Base-by-base conservation (phyloP, 2,888 invertebrate species). In the Eristalinus aeneus region DNA sequence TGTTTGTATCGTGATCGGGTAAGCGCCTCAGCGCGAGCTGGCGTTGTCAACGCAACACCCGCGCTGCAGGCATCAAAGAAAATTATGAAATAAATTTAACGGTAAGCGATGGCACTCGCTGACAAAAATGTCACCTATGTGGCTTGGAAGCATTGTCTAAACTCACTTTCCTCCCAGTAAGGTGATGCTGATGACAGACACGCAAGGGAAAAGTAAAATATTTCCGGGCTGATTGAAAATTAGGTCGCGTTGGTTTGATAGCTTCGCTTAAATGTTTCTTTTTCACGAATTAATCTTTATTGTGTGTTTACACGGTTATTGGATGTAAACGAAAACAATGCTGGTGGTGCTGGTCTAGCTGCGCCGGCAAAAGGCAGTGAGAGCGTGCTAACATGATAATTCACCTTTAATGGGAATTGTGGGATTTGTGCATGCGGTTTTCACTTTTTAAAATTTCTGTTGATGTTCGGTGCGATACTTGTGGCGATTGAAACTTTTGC, bases 201-300 rank as follows among this genome's bases (percentile, higher is more conserved):
- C 61, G 72, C 71, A 60, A 79, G 72, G 60, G 31, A 60, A 36
- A 71, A 78, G 78, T 74, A 36, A 74, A 79, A 79, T 78, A 79
- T 84, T 84, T 79, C 79, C 79, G 79, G 84, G 84, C 79, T 84
- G 79, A 79, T 84, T 79, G 67, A 71, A 84, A 84, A 84, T 75
- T 58, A 46, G 84, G 84, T 79, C 79, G 54, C 16, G 46, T 34
- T 63, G 54, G 71, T 63, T 67, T 71, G 61, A 63, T 67, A 27
- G 65, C 16, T 65, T 58, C 23, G 22, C 11, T 72, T 58, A 34
- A 16, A 63, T 39, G 58, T 64, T 23, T 27, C 27, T 27, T 27
- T 63, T 71, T 69, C 63, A 61, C 27, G 22, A 69, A 58, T 58
- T 78, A 69, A 78, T 71, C 36, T 60, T 79, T 54, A 65, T 67